Base-by-base conservation (phyloP, 2,888 invertebrate species). In the Tanypteryx hageni region DNA sequence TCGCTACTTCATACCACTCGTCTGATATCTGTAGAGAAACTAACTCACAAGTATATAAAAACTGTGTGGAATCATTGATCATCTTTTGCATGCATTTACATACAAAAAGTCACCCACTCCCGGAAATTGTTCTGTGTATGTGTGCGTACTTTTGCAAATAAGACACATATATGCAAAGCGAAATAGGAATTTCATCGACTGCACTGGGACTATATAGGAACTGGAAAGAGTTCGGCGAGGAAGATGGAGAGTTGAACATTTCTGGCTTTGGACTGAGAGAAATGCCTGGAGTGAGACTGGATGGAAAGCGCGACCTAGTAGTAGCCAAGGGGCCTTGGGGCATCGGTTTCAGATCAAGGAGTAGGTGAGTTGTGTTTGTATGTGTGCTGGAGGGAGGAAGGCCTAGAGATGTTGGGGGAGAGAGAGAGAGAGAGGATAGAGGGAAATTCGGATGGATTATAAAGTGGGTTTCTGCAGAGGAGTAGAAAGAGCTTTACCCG, bases 231-330 rank as follows among this genome's bases (percentile, higher is more conserved):
- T 44, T 82, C 14, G 82, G 56, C 13, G 31, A 18, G 44, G 44
- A 82, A 82, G 82, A 82, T 82, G n/a, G 82, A 82, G 82, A 9
- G 82, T 13, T 44, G 44, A 82, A 82, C 31, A 31, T 44, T 82
- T 44, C 56, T 16, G 31, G 16, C 13, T 18, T 82, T n/a, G 64
- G 14, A 9, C 14, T 27, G 13, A 14, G 13, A 4, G 44, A 13
- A 27, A 31, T 14, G 14, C 8, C 82, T 18, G 31, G 31, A 82
- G 16, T 82, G 82, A 44, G 82, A 82, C 31, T 31, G 82, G 82
- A 82, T 10, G 44, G 82, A 82, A 82, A 82, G 56, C 56, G 82
- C 16, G 44, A 82, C 44, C 82, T 13, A 82, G 82, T 8, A 82
- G 82, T 82, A 27, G 81, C 81, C 18, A 22, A 81, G 81, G 27